These are phyloP conservation scores for Montipora foliosa DNA, from an alignment of 64 coral and sea anemone genomes.

Conservation along the genomic window DNA sequence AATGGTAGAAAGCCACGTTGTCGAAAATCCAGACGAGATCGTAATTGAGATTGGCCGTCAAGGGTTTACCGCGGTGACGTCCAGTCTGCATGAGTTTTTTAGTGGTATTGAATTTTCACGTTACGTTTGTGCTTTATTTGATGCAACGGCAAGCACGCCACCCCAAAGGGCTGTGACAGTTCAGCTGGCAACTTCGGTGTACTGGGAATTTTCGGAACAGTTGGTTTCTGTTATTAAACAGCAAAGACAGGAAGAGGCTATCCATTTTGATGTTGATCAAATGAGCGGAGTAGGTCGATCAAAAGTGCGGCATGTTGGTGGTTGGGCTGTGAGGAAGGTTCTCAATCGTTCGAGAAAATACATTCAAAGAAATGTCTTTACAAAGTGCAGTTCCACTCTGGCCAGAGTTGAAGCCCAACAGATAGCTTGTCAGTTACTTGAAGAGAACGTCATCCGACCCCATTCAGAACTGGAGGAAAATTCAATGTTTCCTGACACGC, in stretches of 20 bases:
- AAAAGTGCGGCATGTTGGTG: constrained; percentile 40
- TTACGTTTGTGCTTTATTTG: constrained; percentile 41
- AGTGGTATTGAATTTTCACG: constrained; percentile 1
- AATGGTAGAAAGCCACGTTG: constrained; percentile 34
- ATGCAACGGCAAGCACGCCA: background rate
- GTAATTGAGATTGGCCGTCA: constrained; percentile 22
- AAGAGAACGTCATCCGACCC: constrained; percentile 15
- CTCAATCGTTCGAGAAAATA: background rate
- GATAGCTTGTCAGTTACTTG: constrained; percentile 17
- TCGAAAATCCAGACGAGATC: constrained; percentile 39
- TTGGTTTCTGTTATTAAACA: background rate
- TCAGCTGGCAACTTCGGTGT: constrained; percentile 12
- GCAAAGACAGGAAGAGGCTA: too few species aligned
- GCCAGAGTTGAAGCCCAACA: constrained; percentile 7
- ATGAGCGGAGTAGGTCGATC: constrained; percentile 20
- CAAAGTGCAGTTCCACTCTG: constrained; percentile 23
- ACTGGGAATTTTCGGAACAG: constrained; percentile 23
- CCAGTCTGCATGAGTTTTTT: constrained; percentile 36
- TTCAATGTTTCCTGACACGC: constrained; percentile 11
- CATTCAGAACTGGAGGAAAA: constrained; percentile 7
- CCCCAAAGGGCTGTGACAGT: constrained; percentile 15
- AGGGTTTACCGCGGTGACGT: constrained; percentile 44
- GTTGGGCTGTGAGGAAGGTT: constrained; percentile 54
- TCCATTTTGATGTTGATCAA: background rate
- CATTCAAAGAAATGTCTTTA: constrained; percentile 11